Evolutionary conservation across 2,797 vertebrate species (phyloP), one percentile per base, ranked within the genome.

Genomic region (Hippopotamyrus pictus): DNA sequence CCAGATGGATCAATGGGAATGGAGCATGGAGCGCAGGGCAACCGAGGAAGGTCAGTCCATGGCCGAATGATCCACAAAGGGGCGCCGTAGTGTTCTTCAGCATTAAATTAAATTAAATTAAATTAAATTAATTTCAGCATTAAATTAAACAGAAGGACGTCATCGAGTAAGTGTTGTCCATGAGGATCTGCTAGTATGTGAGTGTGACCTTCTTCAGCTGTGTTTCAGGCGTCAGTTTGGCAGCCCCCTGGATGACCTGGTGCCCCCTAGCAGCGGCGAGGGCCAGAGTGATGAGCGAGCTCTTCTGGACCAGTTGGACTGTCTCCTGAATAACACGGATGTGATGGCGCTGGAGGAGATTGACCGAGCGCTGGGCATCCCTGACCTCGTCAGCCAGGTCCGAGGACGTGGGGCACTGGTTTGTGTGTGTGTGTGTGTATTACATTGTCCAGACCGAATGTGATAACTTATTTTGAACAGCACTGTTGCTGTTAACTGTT

Each of bases 311-410:
- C 98, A 99, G 92, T 93, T 99, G 88, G 98, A 99, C 93, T 98
- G 97, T 0, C 94, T 99, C 59, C 94, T 99, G 90, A 99, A 97
- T 91, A 99, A 97, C 5, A 96, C 98, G 0, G 99, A 99, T 90
- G 97, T 97, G 91, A 97, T 97, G 0, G 95, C 98, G 48, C 94
- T 99, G 90, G 98, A 99, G 92, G 98, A 99, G 93, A 99, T 99
- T 22, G 99, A 99, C 93, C 95, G 98, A 92, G 99, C 98, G 3
- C 93, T 99, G 54, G 99, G 99, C 91, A 99, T 99, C 94, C 97
- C 98, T 85, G 98, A 99, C 90, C 97, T 99, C 41, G 97, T 99
- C n/a, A 97, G 97, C 93, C 98, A 99, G 96, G 98, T 98, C 93
- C 91, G 93, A 0, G 62, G 25, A 6, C 22, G 4, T 4, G 22